Percentiles rank a stretch among this genome's conserved stretches.
Evolutionary conservation across 2,113 vertebrate genomes (phyloP).

Genomic region (Tachysurus vachellii): DNA sequence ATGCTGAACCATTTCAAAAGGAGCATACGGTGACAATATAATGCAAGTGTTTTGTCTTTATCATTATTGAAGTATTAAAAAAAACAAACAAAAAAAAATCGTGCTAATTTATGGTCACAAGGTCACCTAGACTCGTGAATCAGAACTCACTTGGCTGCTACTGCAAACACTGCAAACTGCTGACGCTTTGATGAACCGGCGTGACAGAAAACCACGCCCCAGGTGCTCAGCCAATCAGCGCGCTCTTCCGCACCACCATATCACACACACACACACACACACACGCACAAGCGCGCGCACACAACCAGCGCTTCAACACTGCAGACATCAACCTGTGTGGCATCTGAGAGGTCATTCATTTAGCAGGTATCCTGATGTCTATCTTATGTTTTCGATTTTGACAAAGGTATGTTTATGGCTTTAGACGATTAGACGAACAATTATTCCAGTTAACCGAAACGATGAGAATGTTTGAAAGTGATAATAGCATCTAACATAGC

Average conservation of each 20-base stretch:
- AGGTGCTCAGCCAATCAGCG: constrained; percentile 41
- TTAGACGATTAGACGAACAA: not conserved
- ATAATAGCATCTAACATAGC: not conserved
- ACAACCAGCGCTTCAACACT: not conserved
- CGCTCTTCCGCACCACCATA: not conserved
- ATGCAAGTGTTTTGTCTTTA: not conserved
- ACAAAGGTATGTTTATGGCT: constrained; percentile 24
- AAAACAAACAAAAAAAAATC: not conserved
- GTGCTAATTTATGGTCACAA: not conserved
- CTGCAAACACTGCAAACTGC: not conserved
- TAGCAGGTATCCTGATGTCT: not conserved
- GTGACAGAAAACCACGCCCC: constrained; percentile 17
- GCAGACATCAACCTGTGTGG: not conserved
- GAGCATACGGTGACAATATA: not conserved
- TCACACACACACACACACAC: not conserved
- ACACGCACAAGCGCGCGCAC: not conserved
- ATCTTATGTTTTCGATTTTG: constrained; percentile 8
- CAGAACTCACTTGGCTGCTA: not conserved
- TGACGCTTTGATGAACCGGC: too few relatives aligned
- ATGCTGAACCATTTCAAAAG: not conserved
- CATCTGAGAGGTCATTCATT: constrained; percentile 52
- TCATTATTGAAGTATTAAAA: not conserved
- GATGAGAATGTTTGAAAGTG: not conserved
- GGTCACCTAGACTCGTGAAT: not conserved
- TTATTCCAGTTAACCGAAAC: not conserved